phyloP scores from a whole-genome alignment of 2,113 vertebrate genomes.

The Ceyx melanurus region DNA sequence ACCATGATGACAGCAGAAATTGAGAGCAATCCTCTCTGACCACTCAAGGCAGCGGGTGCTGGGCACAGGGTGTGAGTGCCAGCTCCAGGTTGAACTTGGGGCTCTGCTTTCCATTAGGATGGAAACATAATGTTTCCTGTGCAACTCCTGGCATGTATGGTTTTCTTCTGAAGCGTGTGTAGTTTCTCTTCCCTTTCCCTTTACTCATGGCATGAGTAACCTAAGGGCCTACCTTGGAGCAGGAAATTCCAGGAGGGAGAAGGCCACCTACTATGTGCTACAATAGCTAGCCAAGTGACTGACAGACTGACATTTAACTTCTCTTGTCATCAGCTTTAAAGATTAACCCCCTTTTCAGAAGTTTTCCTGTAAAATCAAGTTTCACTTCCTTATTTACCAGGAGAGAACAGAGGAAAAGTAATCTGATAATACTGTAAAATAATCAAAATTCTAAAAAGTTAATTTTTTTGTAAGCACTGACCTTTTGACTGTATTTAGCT shows the following conservation, averaged over 20 bases:
- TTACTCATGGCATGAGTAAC: neutral
- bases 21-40: neutral
- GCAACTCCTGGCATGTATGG: neutral
- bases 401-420: neutral
- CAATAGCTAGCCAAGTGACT: conserved; percentile 13
- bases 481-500: neutral
- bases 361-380: conserved; percentile 1
- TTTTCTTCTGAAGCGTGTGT: neutral
- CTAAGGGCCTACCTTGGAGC: conserved; percentile 42
- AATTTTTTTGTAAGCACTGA: neutral
- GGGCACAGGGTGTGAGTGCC: rapidly evolving
- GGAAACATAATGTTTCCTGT: neutral
- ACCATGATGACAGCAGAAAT: neutral
- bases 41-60: neutral
- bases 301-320: conserved; percentile 22
- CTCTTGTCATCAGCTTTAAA: neutral
- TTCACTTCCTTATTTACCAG: neutral
- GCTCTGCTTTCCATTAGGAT: neutral
- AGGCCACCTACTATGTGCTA: conserved; percentile 13
- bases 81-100: neutral
- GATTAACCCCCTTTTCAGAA: neutral
- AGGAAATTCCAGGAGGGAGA: conserved; percentile 42
- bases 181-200: conserved; percentile 13
- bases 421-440: neutral
- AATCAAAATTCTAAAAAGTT: neutral